Conservation (phyloP, 2,888 invertebrate species). For the Carcina quercana region DNA sequence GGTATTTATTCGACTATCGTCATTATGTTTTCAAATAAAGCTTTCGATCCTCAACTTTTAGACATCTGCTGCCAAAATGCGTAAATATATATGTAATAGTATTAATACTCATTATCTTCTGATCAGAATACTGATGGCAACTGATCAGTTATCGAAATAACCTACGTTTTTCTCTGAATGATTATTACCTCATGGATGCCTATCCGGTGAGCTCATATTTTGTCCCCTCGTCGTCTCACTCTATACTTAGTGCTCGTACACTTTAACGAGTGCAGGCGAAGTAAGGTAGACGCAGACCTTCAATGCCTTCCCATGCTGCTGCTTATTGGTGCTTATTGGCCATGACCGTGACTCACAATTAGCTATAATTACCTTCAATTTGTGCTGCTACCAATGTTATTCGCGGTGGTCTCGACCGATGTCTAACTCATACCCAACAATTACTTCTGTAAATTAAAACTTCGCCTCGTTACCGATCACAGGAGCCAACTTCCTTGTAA, state of each 20-base stretch:
- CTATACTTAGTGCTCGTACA: conserved; percentile 3
- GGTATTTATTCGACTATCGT: too few relatives aligned
- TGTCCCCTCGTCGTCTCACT: too few relatives aligned
- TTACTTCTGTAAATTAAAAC: conserved; percentile 55
- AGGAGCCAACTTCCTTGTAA: conserved; percentile 34
- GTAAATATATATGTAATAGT: too few relatives aligned
- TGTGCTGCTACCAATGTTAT: conserved; percentile 60
- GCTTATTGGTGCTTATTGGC: conserved; percentile 73
- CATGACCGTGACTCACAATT: conserved; percentile 70
- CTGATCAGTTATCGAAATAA: too few relatives aligned
- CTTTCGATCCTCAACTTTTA: too few relatives aligned
- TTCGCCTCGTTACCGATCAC: conserved; percentile 32
- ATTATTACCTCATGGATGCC: too few relatives aligned
- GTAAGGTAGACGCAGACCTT: conserved; percentile 40
- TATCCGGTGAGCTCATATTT: too few relatives aligned
- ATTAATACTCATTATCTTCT: too few relatives aligned
- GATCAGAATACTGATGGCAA: too few relatives aligned
- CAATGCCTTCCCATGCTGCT: conserved; percentile 56
- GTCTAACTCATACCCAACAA: conserved; percentile 45
- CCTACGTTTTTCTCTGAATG: too few relatives aligned
- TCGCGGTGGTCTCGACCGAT: conserved; percentile 47
- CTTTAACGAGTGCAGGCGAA: conserved; percentile 22
- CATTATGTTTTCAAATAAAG: too few relatives aligned
- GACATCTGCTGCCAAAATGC: too few relatives aligned
- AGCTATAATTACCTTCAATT: conserved; percentile 71